Base-by-base conservation (phyloP, 2,888 invertebrate genomes). In the Xylota segnis region DNA sequence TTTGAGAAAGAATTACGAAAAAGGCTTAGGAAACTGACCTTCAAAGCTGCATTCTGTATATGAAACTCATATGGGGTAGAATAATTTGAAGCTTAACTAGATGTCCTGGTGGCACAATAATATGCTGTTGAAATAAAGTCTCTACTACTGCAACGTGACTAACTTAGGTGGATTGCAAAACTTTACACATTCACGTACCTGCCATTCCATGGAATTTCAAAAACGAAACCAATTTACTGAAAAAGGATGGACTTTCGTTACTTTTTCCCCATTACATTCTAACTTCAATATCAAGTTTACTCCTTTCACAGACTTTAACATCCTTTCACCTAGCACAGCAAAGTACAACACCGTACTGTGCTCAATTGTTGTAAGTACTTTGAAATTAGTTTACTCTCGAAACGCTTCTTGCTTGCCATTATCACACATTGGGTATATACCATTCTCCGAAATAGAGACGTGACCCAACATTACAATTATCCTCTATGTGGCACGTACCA, bases 341-440 rank as follows among this genome's bases (percentile, higher is more conserved):
- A 10, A 16, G 4, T 34, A 14, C 6, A 18, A 29, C 16, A 6
- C 12, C 6, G 32, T 18, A 6, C 27, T 32, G 7, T 7, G 5
- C 29, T 29, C 14, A 27, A 34, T 34, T 27, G n/a, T 4, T 54
- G 18, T 34, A 56, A 54, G 54, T 43, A 54, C 54, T 70, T 70
- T 63, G 9, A 45, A 77, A 70, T 54, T 61, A 78, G 77, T 78
- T 78, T 70, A 45, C 61, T 70, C 45, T 50, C n/a, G 16, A 23
- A 16, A 16, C 27, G 6, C 16, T 14, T 9, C 37, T 16, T 66
- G 43, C 37, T 34, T 10, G 12, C 45, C 40, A 77, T 61, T 61
- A 63, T 32, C 63, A 63, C 54, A 74, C 63, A 54, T 54, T 54
- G 23, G 43, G 23, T 37, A 5, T 14, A 47, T 40, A 27, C 43